Evolutionary conservation across 2,888 invertebrate genomes (phyloP).

Genomic region (Drosophila percnosoma): DNA sequence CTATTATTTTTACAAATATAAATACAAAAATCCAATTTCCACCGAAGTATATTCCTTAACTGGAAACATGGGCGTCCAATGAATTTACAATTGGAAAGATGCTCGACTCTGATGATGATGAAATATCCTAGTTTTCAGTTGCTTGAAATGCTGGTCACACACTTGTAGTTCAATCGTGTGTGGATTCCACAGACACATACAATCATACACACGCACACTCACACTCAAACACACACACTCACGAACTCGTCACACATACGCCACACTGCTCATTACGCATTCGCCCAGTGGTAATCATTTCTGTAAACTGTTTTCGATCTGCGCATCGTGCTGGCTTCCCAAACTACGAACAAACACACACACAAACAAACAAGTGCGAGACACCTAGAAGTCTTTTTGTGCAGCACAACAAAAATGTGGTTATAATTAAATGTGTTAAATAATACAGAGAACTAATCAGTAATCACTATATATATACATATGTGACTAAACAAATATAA

Average conservation of each 20-base stretch:
- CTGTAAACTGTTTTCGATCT: slow-evolving; percentile 74
- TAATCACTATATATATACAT: background rate
- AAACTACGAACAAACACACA: background rate
- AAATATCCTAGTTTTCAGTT: slow-evolving; percentile 24
- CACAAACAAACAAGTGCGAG: slow-evolving; percentile 24
- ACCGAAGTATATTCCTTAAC: slow-evolving; percentile 1
- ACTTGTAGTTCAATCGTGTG: slow-evolving; percentile 19
- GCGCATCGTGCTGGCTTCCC: slow-evolving; percentile 31
- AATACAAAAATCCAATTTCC: background rate
- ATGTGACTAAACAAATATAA: background rate
- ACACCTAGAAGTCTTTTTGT: slow-evolving; percentile 59
- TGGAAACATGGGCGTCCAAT: slow-evolving; percentile 13
- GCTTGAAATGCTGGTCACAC: slow-evolving; percentile 9
- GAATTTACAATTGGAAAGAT: slow-evolving; percentile 37
- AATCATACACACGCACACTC: background rate
- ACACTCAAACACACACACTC: background rate
- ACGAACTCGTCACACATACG: slow-evolving; percentile 55
- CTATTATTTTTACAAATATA: background rate
- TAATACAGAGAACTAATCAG: no score
- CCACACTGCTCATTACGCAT: slow-evolving; percentile 70
- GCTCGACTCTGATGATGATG: slow-evolving; percentile 20
- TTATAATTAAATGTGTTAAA: no score
- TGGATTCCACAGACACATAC: background rate
- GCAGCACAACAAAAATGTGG: slow-evolving; percentile 8
- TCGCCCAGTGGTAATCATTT: slow-evolving; percentile 70